Conservation (phyloP, 2,797 vertebrate species). For the Chelmon rostratus region DNA sequence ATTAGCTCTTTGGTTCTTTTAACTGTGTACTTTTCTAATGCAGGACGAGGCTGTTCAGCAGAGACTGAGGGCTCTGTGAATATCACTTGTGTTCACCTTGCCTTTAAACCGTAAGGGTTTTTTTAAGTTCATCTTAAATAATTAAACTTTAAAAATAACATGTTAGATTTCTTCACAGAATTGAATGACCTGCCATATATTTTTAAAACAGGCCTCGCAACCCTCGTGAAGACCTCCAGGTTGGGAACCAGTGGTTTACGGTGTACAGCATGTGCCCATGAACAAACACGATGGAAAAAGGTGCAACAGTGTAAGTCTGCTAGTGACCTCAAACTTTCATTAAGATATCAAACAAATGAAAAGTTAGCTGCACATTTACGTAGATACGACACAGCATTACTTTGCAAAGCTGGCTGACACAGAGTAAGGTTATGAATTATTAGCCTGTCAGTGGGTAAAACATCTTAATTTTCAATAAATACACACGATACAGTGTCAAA, state of each 20-base stretch:
- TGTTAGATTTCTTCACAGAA: no score
- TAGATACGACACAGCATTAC: conserved; percentile 40
- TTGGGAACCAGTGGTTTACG: conserved; percentile 2
- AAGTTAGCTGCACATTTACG: conserved; percentile 66
- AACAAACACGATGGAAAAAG: conserved; percentile 30
- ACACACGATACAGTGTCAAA: conserved; percentile 66
- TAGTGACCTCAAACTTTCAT: conserved; percentile 25
- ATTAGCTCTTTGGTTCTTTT: no score
- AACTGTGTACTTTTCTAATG: no score
- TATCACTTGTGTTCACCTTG: no score
- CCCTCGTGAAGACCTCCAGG: no score
- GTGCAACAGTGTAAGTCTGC: conserved; percentile 39
- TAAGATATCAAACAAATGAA: conserved; percentile 20
- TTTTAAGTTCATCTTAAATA: no score
- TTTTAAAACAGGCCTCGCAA: no score
- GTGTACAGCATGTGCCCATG: conserved; percentile 39
- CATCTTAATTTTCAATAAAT: conserved; percentile 59
- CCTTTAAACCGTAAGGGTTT: no score
- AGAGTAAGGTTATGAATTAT: conserved; percentile 31
- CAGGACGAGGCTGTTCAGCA: no score
- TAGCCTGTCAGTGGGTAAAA: conserved; percentile 44
- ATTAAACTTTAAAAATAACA: no score
- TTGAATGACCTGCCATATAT: no score
- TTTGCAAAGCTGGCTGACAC: conserved; percentile 34
- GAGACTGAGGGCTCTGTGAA: no score